Base-by-base conservation (phyloP, 2,888 invertebrate genomes). In the Cinara cedri region DNA sequence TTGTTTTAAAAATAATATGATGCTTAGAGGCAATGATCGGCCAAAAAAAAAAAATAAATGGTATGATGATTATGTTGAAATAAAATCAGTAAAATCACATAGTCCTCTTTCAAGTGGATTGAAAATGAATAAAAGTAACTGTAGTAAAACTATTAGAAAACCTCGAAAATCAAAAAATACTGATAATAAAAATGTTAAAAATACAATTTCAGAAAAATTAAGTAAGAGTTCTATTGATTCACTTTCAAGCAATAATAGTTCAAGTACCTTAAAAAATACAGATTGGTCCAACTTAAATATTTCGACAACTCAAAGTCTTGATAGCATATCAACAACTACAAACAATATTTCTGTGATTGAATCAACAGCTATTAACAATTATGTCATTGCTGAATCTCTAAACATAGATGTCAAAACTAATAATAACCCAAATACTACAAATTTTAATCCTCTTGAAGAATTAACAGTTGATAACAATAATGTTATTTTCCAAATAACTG, bases 11-110 rank as follows among this genome's bases (percentile, higher is more conserved):
- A 51, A 24, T 24, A 13, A 14, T 6, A 51, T 42, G 51, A 63
- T 74, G 51, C 34, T 42, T 14, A 42, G 51, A 21, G 54, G 34
- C 51, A 46, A 42, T 71, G 21, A 60, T 19, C 49, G 49, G 0
- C 72, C 62, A 10, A 72, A 51, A 49, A 62, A 62, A 49, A 72
- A 51, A 51, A 49, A 72, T 1, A 74, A 54, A 42, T 74, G 34
- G 63, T 42, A 51, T 42, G 62, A 74, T 8, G 62, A 74, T 8
- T 74, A 34, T 49, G 51, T 34, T 21, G 51, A 42, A 34, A 16
- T 42, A 16, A 51, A 42, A 51, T 51, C n/a, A 16, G 21, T 21
- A 21, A 74, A 63, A 51, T 21, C 72, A 10, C 34, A 54, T 34
- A 46, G 46, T 49, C 46, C 26, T 16, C 21, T 24, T 19, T n/a